Percentiles rank a stretch among this genome's conserved stretches.
These are phyloP conservation scores for Mamestra configurata DNA, from an alignment of 1,140 invertebrate species.

Conservation along the genomic window DNA sequence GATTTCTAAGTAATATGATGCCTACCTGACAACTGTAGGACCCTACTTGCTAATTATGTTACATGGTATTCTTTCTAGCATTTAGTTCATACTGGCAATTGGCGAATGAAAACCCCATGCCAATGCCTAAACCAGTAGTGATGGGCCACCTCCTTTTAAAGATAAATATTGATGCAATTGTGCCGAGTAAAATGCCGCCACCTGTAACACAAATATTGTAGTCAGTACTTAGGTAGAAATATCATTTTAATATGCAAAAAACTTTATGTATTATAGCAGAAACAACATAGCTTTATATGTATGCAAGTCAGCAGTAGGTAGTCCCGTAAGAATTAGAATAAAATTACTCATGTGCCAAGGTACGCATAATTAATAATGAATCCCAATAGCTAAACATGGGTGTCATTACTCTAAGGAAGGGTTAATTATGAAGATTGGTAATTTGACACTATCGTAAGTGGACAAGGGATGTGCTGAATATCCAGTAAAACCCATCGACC, in stretches of 20 bases:
- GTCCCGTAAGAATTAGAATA: background rate
- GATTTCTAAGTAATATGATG: background rate
- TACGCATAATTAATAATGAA: too few species aligned
- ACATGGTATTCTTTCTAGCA: conserved; percentile 72
- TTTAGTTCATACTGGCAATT: conserved; percentile 91
- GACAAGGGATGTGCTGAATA: too few species aligned
- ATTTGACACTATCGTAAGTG: too few species aligned
- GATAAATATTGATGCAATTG: background rate
- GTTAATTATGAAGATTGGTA: too few species aligned
- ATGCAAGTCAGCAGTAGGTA: background rate
- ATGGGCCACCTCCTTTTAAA: conserved; percentile 22
- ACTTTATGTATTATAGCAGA: too few species aligned
- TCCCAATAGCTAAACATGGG: too few species aligned
- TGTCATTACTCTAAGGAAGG: too few species aligned
- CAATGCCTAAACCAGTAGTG: conserved; percentile 14
- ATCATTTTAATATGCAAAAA: too few species aligned
- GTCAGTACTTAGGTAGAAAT: background rate
- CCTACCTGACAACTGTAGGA: conserved; percentile 59
- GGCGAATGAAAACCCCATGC: conserved; percentile 90
- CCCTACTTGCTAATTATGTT: conserved; percentile 51
- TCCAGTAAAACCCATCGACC: background rate
- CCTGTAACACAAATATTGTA: background rate
- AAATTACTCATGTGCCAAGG: background rate
- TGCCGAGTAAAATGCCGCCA: background rate
- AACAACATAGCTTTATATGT: background rate